phyloP scores from a whole-genome alignment of 2,888 invertebrate species.

The Anoncus sp. region DNA sequence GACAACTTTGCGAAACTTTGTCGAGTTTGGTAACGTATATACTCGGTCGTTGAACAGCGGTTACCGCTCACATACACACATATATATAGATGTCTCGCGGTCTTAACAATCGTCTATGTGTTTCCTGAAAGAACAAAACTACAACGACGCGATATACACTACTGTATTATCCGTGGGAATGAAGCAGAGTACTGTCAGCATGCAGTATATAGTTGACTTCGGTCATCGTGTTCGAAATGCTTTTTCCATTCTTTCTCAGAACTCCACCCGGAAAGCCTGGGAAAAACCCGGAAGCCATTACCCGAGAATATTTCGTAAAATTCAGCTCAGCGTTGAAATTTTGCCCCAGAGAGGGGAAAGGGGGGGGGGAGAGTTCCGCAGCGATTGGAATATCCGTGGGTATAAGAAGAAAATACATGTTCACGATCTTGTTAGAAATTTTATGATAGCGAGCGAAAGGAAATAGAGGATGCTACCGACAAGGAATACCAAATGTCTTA shows the following conservation, averaged over 20 bases:
- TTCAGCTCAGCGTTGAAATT: constrained; percentile 37
- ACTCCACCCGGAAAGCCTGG: constrained; percentile 32
- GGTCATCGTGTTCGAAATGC: constrained; percentile 32
- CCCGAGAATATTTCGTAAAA: constrained; percentile 50
- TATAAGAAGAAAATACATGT: constrained; percentile 35
- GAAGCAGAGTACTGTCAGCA: constrained; percentile 20
- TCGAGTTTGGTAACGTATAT: constrained; percentile 54
- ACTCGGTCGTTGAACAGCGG: constrained; percentile 53
- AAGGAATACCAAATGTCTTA: constrained; percentile 56
- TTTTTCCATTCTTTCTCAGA: too few species aligned
- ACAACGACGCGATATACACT: constrained; percentile 1
- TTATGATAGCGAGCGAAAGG: constrained; percentile 34
- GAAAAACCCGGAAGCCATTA: constrained; percentile 38
- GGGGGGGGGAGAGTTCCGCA: too few species aligned
- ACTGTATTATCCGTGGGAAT: constrained; percentile 31
- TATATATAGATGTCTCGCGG: neutral
- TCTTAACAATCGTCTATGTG: constrained; percentile 35
- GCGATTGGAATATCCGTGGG: constrained; percentile 17
- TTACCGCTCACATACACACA: constrained; percentile 1
- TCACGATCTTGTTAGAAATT: constrained; percentile 43
- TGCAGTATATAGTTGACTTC: constrained; percentile 35
- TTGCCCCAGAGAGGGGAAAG: too few species aligned
- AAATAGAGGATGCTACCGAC: constrained; percentile 60
- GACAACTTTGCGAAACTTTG: constrained; percentile 56
- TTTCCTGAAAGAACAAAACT: constrained; percentile 47